Conservation (phyloP, 2,797 vertebrate species). For the Otolemur crassicaudatus region DNA sequence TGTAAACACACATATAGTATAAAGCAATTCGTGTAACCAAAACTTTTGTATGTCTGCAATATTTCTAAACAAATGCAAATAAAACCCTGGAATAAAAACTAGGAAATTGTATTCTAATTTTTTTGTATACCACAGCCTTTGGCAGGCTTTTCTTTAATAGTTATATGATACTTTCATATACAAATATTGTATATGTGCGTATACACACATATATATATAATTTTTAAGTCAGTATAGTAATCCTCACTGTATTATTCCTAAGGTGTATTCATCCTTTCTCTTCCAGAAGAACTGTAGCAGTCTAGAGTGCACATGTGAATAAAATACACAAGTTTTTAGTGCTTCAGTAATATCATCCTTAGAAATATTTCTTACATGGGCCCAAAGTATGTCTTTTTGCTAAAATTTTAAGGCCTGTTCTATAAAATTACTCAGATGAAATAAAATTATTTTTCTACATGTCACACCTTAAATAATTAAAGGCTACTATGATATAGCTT, state of each 20-base stretch:
- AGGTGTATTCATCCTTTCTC: not conserved
- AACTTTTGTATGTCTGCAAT: too few relatives aligned
- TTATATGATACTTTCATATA: not conserved
- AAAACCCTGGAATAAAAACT: too few relatives aligned
- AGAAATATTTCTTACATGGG: not conserved
- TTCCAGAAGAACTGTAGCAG: not conserved
- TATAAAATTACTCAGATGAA: not conserved
- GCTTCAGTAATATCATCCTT: not conserved
- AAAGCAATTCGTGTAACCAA: too few relatives aligned
- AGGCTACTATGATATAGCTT: not conserved
- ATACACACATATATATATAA: too few relatives aligned
- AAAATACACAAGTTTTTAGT: not conserved
- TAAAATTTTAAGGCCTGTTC: not conserved
- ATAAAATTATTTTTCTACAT: not conserved
- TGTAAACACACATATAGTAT: too few relatives aligned
- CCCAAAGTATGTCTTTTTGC: not conserved
- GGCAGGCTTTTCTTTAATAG: not conserved
- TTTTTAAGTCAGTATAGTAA: not conserved
- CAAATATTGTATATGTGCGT: too few relatives aligned
- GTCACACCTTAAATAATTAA: not conserved
- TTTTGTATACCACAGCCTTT: not conserved
- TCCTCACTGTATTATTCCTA: not conserved
- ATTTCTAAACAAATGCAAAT: too few relatives aligned
- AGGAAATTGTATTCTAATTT: too few relatives aligned
- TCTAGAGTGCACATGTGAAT: not conserved